Conservation (phyloP, 2,888 invertebrate species). For the Hypercompe scribonia region DNA sequence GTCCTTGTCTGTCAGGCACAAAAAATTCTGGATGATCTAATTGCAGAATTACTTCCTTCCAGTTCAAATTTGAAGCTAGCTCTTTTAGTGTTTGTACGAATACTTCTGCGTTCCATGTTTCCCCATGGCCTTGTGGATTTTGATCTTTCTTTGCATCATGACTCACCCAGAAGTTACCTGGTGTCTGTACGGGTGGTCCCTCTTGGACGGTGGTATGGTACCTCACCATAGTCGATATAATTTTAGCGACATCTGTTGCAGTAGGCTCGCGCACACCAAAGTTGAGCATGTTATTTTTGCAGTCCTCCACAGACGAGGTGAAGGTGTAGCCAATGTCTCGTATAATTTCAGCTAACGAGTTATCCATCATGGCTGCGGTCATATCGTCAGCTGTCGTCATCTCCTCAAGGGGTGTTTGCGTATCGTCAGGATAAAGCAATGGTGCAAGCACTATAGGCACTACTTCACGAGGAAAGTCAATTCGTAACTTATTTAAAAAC, state of each 20-base stretch:
- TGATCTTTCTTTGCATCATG: constrained; percentile 86
- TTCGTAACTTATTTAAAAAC: constrained; percentile 92
- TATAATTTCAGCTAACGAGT: constrained; percentile 94
- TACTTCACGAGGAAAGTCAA: constrained; percentile 95
- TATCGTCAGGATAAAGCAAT: constrained; percentile 93
- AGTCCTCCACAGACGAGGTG: constrained; percentile 94
- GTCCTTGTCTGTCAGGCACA: constrained; percentile 94
- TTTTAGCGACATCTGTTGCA: constrained; percentile 93
- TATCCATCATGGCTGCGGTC: constrained; percentile 89
- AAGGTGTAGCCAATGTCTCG: constrained; percentile 97
- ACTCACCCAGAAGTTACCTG: constrained; percentile 89
- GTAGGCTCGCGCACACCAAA: constrained; percentile 94
- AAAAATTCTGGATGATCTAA: constrained; percentile 96
- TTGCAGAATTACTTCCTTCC: constrained; percentile 97
- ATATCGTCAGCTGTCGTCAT: constrained; percentile 89
- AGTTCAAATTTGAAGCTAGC: constrained; percentile 93
- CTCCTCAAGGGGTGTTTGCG: constrained; percentile 88
- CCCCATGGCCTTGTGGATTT: constrained; percentile 73
- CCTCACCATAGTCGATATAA: constrained; percentile 94
- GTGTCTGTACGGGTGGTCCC: constrained; percentile 90
- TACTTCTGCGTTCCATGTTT: constrained; percentile 97
- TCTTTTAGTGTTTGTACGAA: constrained; percentile 97
- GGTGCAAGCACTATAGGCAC: constrained; percentile 97
- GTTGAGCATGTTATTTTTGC: constrained; percentile 93
- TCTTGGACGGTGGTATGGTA: constrained; percentile 89